These are phyloP conservation scores for Lutraria rhynchaena DNA, from an alignment of 1,140 invertebrate genomes.

Conservation along the genomic window DNA sequence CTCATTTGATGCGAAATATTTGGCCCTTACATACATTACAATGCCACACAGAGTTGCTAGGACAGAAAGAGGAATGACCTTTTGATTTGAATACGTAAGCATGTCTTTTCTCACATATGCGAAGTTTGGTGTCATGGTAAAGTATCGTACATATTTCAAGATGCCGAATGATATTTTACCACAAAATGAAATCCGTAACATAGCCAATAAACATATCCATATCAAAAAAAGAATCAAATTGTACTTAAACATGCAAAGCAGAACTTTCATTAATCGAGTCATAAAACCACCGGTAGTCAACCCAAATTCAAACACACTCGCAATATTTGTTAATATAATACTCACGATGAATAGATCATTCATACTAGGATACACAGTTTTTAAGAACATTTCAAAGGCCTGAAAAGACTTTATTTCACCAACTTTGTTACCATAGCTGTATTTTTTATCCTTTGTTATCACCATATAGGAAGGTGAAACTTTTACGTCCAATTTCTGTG, in stretches of 20 bases:
- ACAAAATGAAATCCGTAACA: conserved; percentile 81
- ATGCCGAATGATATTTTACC: conserved; percentile 69
- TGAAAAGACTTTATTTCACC: conserved; percentile 82
- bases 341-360: conserved; percentile 84
- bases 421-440: conserved; percentile 80
- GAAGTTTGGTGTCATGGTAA: conserved; percentile 73
- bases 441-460: conserved; percentile 82
- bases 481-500: conserved; percentile 55
- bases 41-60: conserved; percentile 60
- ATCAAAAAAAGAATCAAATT: conserved; percentile 82
- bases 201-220: conserved; percentile 82
- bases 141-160: conserved; percentile 73
- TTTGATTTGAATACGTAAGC: conserved; percentile 66
- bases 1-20: conserved; percentile 52
- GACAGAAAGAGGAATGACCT: conserved; percentile 54
- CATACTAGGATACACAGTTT: conserved; percentile 83
- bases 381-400: conserved; percentile 83
- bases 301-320: conserved; percentile 82
- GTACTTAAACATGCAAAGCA: conserved; percentile 82
- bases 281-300: conserved; percentile 77
- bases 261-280: conserved; percentile 76
- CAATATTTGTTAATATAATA: conserved; percentile 82
- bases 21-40: conserved; percentile 64
- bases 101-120: conserved; percentile 76
- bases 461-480: conserved; percentile 80